Base-by-base conservation (phyloP, 1,140 invertebrate genomes). In the Papilio polytes region DNA sequence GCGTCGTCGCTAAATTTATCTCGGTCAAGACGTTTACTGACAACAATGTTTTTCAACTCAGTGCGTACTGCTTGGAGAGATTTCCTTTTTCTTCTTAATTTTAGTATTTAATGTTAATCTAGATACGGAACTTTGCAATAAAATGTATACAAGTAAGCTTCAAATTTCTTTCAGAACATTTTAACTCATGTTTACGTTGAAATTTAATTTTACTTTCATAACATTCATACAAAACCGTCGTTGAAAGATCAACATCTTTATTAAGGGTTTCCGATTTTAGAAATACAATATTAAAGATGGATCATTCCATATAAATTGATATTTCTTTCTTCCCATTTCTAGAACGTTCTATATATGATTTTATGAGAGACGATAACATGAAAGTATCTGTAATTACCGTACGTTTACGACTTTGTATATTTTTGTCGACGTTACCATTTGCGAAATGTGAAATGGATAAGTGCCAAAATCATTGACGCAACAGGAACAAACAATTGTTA, bases 381-480 rank as follows among this genome's bases (percentile, higher is more conserved):
- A 70, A 31, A 70, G 26, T 31, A 70, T 70, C 31, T 70, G 63
- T 70, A 70, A 70, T 70, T 36, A 70, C 22, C 63, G 63, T 70
- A 70, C 26, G 12, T 70, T 70, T 70, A 70, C 26, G 20, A 63
- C 12, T 7, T 12, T 15, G 26, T 31, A 31, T 70, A 70, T 70
- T 70, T 70, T 70, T 70, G 63, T 70, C 63, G 63, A 70, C 63
- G 63, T 70, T 70, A 51, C 53, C n/a, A 74, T 26, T 53, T 41
- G 41, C 59, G 66, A 78, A 84, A 79, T 12, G 81, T 83, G 66
- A 77, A 80, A 85, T 91, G 89, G 89, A 85, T 70, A 53, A 12
- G 22, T 12, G 90, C 90, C 89, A 90, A 89, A n/a, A 41, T 53
- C 18, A 81, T 85, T 87, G 87, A 89, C 89, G 88, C 83, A 89